Base-by-base conservation (phyloP, 2,888 invertebrate genomes). In the Orchesella flavescens region DNA sequence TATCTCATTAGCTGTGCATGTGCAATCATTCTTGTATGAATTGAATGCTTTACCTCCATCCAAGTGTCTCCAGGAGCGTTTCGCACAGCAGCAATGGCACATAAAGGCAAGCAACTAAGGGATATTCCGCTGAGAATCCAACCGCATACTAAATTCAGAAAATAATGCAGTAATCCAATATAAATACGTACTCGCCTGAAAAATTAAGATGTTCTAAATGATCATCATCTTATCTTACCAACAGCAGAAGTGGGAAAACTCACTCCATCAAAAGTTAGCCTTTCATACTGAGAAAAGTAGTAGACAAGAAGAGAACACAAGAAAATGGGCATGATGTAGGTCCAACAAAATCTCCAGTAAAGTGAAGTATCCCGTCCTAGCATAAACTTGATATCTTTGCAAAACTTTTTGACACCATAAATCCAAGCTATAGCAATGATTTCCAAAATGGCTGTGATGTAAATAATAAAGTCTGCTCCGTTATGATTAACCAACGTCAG, bases 271-370 rank as follows among this genome's bases (percentile, higher is more conserved):
- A 63, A 61, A 17, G 53, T 79, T 34, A 79, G 63, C 3, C 65
- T 24, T 24, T 65, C 34, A 21, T 65, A 75, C 9, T 80, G 76
- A 34, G 65, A 78, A 63, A 86, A 75, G 15, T 74, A 46, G 72
- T 87, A 87, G 15, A 85, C 17, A 4, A 87, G 74, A 55, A 86
- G 83, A 2, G 21, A 57, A 12, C 81, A 90, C 92, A 96, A 93
- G 82, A 94, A n/a, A n/a, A 92, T 88, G 0, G 96, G 96, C 1
- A 94, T 94, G 63, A 95, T 90, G 10, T 95, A 63, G 0, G 93
- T 92, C 96, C 96, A 96, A 87, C 95, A 95, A 55, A 94, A 87
- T 84, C 95, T 92, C 96, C 96, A 96, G 89, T 95, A 96, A 49
- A 93, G 88, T 90, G 93, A 92, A 0, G 94, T 92, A 89, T 93